These are phyloP conservation scores for Dryococelus australis DNA, from an alignment of 2,888 invertebrate species.

Conservation along the genomic window DNA sequence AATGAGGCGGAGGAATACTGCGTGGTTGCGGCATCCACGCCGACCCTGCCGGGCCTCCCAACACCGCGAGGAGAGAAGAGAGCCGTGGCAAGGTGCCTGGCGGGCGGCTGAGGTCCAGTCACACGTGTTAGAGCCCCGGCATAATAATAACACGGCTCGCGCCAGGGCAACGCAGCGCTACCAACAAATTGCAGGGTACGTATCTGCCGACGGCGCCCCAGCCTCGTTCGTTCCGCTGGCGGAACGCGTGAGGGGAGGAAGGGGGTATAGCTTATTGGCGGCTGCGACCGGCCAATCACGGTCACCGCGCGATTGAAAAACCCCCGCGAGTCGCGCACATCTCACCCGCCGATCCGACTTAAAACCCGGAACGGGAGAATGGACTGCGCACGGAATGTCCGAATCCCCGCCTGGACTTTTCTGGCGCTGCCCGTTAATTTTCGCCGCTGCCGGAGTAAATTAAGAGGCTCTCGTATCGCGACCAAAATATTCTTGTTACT, in stretches of 20 bases:
- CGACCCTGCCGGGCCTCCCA: not conserved
- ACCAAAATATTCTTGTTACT: no score
- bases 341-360: not conserved
- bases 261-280: not conserved
- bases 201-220: not conserved
- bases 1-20: no score
- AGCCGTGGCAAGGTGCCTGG: not conserved
- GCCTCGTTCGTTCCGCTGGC: not conserved
- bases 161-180: not conserved
- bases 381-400: not conserved
- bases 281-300: not conserved
- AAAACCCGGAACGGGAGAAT: not conserved
- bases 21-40: not conserved
- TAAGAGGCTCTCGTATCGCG: not conserved
- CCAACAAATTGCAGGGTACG: not conserved
- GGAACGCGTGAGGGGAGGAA: no score
- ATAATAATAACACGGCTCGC: not conserved
- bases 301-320: not conserved
- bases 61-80: not conserved
- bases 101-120: not conserved
- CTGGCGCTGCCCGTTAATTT: not conserved
- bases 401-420: no score
- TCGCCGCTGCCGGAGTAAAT: not conserved
- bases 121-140: not conserved
- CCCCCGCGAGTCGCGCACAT: not conserved